Conservation (phyloP, 2,888 invertebrate genomes). For the Graphium colonna region DNA sequence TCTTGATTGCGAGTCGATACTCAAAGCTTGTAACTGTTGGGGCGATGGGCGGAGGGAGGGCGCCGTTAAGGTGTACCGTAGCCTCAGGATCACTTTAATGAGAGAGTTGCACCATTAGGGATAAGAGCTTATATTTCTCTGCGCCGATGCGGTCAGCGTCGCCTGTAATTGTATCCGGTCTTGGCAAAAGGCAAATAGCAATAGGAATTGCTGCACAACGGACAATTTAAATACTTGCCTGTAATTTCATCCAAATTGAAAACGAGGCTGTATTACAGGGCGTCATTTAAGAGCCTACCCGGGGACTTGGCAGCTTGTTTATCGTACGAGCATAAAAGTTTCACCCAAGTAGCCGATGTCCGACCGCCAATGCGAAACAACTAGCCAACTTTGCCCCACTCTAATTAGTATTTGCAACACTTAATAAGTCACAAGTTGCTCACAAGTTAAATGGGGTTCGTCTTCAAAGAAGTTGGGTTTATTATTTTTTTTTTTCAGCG, state of each 20-base stretch:
- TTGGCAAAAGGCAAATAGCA: slow-evolving; percentile 40
- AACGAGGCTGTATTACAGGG: slow-evolving; percentile 8
- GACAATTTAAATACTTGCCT: not conserved
- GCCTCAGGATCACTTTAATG: slow-evolving; percentile 57
- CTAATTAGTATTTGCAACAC: slow-evolving; percentile 58
- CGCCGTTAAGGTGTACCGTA: slow-evolving; percentile 43
- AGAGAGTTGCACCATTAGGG: slow-evolving; percentile 61
- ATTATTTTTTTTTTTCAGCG: slow-evolving; percentile 32
- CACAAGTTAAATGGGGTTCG: slow-evolving; percentile 30
- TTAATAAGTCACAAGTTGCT: slow-evolving; percentile 43
- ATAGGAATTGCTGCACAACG: slow-evolving; percentile 37
- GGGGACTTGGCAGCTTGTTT: slow-evolving; percentile 26
- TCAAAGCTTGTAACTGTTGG: slow-evolving; percentile 34
- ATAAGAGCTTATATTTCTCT: slow-evolving; percentile 61
- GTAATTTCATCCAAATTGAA: slow-evolving; percentile 19
- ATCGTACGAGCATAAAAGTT: slow-evolving; percentile 43
- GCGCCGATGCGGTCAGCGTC: slow-evolving; percentile 45
- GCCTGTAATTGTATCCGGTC: slow-evolving; percentile 74
- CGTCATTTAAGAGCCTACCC: slow-evolving; percentile 25
- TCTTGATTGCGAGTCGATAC: slow-evolving; percentile 43
- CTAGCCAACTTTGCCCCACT: slow-evolving; percentile 54
- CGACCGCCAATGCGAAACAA: slow-evolving; percentile 43
- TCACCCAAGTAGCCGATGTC: slow-evolving; percentile 46
- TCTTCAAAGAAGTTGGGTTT: slow-evolving; percentile 31
- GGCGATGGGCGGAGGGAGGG: slow-evolving; percentile 25